Conservation (phyloP, 2,797 vertebrate genomes). For the Crax fasciolata region DNA sequence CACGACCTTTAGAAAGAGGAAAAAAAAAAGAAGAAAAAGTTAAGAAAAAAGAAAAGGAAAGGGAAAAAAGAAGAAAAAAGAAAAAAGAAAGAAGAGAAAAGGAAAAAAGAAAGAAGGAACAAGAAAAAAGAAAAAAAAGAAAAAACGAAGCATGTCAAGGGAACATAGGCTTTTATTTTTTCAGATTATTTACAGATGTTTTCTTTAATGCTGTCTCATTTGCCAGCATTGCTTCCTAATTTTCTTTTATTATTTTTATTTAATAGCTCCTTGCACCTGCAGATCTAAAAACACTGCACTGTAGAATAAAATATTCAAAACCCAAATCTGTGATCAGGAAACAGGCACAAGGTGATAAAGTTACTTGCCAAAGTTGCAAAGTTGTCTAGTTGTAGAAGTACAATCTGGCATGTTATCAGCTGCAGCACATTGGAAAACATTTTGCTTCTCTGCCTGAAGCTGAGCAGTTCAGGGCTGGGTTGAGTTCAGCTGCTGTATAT, state of each 20-base stretch:
- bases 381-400: not conserved
- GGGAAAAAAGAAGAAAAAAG: not conserved
- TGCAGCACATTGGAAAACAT: not conserved
- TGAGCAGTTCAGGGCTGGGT: not conserved
- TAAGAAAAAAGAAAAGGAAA: too few relatives aligned
- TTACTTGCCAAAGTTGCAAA: not conserved
- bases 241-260: not conserved
- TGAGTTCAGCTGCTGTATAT: not conserved
- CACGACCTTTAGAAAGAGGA: not conserved
- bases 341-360: not conserved
- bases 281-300: not conserved
- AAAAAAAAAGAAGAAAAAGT: not conserved
- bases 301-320: not conserved
- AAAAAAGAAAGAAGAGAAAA: too few relatives aligned
- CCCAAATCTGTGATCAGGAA: not conserved
- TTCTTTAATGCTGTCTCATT: not conserved
- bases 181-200: not conserved
- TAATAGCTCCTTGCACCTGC: not conserved
- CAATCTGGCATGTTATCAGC: not conserved
- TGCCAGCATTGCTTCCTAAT: not conserved
- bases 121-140: too few relatives aligned
- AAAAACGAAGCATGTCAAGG: not conserved
- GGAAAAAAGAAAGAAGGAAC: too few relatives aligned
- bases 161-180: not conserved
- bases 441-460: not conserved